These are phyloP conservation scores for Gastrophryne carolinensis DNA, from an alignment of 2,797 vertebrate genomes.

Conservation along the genomic window DNA sequence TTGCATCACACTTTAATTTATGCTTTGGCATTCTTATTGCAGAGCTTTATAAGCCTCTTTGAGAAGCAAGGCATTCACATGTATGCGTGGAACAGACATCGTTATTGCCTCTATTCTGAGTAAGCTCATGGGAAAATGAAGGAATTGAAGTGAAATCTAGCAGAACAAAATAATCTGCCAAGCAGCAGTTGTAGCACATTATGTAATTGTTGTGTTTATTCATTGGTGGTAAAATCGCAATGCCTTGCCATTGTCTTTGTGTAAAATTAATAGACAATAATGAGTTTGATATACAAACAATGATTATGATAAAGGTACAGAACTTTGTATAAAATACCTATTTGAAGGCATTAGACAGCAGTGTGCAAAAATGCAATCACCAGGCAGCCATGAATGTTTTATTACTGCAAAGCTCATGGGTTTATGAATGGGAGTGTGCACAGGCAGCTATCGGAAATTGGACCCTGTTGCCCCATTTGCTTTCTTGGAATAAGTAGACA, in stretches of 20 bases:
- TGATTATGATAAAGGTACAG: too few relatives aligned
- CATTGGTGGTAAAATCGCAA: not conserved
- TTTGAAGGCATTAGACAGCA: too few relatives aligned
- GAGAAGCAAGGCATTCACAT: constrained; percentile 11
- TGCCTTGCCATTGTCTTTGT: not conserved
- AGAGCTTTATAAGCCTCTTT: not conserved
- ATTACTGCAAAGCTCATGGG: too few relatives aligned
- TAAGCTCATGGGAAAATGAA: constrained; percentile 12
- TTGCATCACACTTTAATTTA: constrained; percentile 44
- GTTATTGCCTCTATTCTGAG: not conserved
- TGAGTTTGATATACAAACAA: not conserved
- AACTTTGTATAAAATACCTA: too few relatives aligned
- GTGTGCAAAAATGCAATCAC: too few relatives aligned
- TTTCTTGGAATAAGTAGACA: too few relatives aligned
- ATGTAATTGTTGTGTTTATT: not conserved
- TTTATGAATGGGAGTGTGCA: too few relatives aligned
- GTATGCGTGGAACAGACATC: not conserved
- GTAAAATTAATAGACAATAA: not conserved
- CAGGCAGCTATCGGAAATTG: too few relatives aligned
- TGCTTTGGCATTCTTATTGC: constrained; percentile 19
- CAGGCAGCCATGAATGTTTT: too few relatives aligned
- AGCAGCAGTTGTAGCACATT: constrained; percentile 4
- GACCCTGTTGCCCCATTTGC: too few relatives aligned
- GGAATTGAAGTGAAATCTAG: constrained; percentile 9
- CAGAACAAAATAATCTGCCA: constrained; percentile 12